Base-by-base conservation (phyloP, 1,140 invertebrate genomes). In the Drosophila arizonae region DNA sequence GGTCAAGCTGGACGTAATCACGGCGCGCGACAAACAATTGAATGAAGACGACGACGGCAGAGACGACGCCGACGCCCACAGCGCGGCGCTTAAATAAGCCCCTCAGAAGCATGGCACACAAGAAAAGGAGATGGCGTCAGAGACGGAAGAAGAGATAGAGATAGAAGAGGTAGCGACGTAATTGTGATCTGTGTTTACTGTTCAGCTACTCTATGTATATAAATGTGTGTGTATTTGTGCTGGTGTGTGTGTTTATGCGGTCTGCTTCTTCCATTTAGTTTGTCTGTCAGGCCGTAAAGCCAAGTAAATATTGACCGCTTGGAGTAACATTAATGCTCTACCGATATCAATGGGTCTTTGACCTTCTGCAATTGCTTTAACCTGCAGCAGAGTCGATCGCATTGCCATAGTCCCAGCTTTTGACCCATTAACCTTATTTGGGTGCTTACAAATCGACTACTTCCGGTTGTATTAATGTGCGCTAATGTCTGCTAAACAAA, bases 1-100 rank as follows among this genome's bases (percentile, higher is more conserved):
- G 62, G 62, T 66, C 72, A 46, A 62, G 54, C 65, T 77, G 68
- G 84, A 82, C 69, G 76, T 76, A 80, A 88, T 88, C 84, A 80
- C 84, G 79, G 84, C 84, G 84, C 74, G 77, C 79, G 84, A 72
- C 79, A 79, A 80, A 36, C 79, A 88, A 88, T 88, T 88, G 84
- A 88, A 74, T 72, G 73, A 76, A 75, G 73, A 78, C 63, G 39
- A 55, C 41, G 4, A 55, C 61, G 45, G 33, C 36, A 33, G 28
- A 56, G 46, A 58, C 69, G 54, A 41, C 65, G 39, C 30, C 39
- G 41, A 41, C 61, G 52, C 50, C 62, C 52, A 50, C 55, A n/a
- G 36, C 30, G 11, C 52, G 68, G 60, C 75, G 64, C 69, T 67
- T 68, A 64, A 81, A 76, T 80, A 65, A 64, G 51, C 33, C 33